Evolutionary conservation across 2,888 invertebrate genomes (phyloP), one percentile per base, ranked within the genome.

Genomic region (Diabrotica balteata): DNA sequence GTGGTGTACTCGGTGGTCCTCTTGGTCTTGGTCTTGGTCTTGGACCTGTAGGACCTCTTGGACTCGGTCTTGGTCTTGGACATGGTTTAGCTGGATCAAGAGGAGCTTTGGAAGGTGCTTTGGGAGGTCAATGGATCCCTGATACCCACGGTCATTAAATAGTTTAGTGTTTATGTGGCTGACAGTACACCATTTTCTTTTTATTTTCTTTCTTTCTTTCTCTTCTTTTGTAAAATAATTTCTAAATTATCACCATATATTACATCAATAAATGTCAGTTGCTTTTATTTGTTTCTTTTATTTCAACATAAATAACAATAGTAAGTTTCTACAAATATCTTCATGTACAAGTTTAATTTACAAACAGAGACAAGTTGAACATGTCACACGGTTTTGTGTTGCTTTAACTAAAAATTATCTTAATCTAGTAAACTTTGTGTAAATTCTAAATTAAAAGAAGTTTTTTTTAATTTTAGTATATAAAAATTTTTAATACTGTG

Each of bases 51-150:
- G 73, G 72, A 57, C 54, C 57, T 49, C 53, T 42, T 11, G 60
- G 58, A 54, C 63, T 63, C 63, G 70, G 70, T 60, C 42, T 58
- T 22, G 63, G 59, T 5, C 17, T 17, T 57, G 66, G 63, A 47
- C 17, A 63, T n/a, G 66, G 60, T n/a, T 66, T 63, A 46, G 69
- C 66, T 11, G 63, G 59, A 7, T 68, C 73, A 59, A 72, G 64
- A 68, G 73, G 73, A 49, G 62, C 72, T 7, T 32, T 73, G 8
- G 74, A 72, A 68, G 72, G 72, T 54, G 75, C 73, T 59, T 66
- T 75, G 32, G 79, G 78, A 73, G 79, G 79, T 44, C 78, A 78
- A 74, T 79, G 77, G 75, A 74, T 79, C 50, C 79, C 79, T 32
- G 79, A 79, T 67, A 63, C 76, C 69, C 50, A 54, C 46, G 67